Evolutionary conservation across 2,797 vertebrate genomes (phyloP).

Genomic region (Masticophis lateralis): DNA sequence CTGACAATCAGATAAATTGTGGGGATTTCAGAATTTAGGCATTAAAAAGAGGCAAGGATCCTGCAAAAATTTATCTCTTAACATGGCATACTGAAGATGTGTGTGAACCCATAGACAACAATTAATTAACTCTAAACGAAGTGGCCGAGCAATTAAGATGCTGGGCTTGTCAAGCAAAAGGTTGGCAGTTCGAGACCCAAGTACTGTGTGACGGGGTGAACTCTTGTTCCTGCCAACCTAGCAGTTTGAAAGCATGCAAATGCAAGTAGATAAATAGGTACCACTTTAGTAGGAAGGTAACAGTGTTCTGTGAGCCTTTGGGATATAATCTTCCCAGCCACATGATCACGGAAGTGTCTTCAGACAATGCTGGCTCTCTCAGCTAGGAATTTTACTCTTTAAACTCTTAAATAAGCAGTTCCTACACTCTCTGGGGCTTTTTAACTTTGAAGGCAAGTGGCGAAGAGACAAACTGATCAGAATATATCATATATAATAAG

Average conservation of each 20-base stretch:
- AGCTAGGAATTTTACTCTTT: background rate
- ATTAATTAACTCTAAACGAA: background rate
- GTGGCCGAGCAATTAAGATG: background rate
- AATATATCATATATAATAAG: background rate
- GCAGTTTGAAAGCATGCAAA: background rate
- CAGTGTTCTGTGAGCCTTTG: background rate
- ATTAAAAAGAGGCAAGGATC: background rate
- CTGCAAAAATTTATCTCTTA: background rate
- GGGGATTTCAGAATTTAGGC: background rate
- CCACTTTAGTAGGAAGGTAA: background rate
- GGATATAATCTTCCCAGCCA: background rate
- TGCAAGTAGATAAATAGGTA: background rate
- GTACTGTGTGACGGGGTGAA: background rate
- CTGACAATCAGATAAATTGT: background rate
- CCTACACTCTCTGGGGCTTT: background rate
- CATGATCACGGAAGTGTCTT: background rate
- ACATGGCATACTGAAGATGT: background rate
- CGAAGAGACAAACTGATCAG: background rate
- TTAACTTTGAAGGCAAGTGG: background rate
- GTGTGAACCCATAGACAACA: background rate
- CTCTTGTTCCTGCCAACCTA: background rate
- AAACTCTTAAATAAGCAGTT: background rate
- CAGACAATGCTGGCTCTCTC: background rate
- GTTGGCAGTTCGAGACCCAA: background rate
- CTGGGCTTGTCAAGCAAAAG: background rate